A percentile compares a stretch with the other conserved stretches of the same genome.
Conservation (phyloP, 2,797 vertebrate genomes). For the Muscicapa comitata region DNA sequence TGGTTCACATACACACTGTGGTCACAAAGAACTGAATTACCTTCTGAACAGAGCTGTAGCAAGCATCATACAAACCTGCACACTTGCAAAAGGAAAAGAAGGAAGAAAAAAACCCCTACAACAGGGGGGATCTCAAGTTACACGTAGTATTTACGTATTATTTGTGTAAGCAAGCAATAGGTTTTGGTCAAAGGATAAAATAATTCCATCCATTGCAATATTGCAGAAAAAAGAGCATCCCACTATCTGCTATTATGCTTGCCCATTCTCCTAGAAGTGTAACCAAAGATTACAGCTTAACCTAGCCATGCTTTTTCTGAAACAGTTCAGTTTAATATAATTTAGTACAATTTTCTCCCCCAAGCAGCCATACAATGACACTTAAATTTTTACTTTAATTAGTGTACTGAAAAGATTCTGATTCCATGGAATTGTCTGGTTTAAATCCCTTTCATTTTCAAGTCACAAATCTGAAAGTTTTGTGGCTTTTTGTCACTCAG, state of each 20-base stretch:
- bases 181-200: background rate
- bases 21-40: background rate
- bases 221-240: background rate
- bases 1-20: background rate
- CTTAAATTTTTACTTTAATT: background rate
- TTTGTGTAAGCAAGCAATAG: background rate
- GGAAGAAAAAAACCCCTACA: background rate
- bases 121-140: background rate
- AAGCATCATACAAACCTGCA: background rate
- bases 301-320: background rate
- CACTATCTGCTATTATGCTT: background rate
- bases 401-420: background rate
- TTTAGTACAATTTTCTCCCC: background rate
- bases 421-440: background rate
- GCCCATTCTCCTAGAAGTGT: background rate
- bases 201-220: background rate
- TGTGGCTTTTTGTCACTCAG: background rate
- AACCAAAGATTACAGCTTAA: background rate
- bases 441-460: background rate
- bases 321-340: background rate
- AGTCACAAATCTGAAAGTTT: background rate
- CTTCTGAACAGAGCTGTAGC: background rate
- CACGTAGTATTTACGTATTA: background rate
- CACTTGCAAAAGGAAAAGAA: background rate
- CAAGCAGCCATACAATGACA: background rate